These are phyloP conservation scores for Fulmarus glacialis DNA, from an alignment of 2,113 vertebrate genomes.

Conservation along the genomic window DNA sequence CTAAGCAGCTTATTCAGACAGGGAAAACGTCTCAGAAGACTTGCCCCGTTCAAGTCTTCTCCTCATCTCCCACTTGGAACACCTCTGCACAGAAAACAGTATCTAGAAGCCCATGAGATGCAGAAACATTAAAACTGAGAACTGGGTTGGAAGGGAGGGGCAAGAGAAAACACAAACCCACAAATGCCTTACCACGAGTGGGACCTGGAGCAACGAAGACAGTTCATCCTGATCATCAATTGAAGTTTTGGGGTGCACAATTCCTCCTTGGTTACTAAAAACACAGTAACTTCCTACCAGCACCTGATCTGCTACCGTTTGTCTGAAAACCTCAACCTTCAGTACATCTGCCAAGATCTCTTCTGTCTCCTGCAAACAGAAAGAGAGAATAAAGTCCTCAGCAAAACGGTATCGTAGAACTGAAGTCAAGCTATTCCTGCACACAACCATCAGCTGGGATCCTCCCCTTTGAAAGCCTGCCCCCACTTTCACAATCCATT, in stretches of 20 bases:
- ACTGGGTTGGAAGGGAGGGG: background rate
- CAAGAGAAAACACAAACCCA: background rate
- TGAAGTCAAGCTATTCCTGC: background rate
- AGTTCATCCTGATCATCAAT: slow-evolving; percentile 97
- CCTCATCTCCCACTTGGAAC: background rate
- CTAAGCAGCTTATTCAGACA: background rate
- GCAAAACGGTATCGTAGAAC: fast-evolving
- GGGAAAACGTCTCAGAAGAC: background rate
- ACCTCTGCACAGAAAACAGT: background rate
- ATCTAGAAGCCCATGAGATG: background rate
- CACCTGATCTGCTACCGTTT: slow-evolving; percentile 95
- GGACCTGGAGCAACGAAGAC: slow-evolving; percentile 94
- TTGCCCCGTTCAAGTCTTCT: background rate
- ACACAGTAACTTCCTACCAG: slow-evolving; percentile 94
- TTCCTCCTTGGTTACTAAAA: slow-evolving; percentile 95
- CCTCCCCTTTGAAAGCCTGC: background rate
- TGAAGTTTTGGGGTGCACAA: slow-evolving; percentile 94
- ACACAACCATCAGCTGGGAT: background rate
- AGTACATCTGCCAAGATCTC: slow-evolving; percentile 94
- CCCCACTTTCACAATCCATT: background rate
- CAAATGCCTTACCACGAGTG: slow-evolving; percentile 88
- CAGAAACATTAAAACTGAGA: background rate
- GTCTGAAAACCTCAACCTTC: slow-evolving; percentile 97
- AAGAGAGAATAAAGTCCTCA: background rate
- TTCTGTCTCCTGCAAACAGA: slow-evolving; percentile 88